Evolutionary conservation across 1,140 invertebrate species (phyloP).

Genomic region (Drosophila willistoni): DNA sequence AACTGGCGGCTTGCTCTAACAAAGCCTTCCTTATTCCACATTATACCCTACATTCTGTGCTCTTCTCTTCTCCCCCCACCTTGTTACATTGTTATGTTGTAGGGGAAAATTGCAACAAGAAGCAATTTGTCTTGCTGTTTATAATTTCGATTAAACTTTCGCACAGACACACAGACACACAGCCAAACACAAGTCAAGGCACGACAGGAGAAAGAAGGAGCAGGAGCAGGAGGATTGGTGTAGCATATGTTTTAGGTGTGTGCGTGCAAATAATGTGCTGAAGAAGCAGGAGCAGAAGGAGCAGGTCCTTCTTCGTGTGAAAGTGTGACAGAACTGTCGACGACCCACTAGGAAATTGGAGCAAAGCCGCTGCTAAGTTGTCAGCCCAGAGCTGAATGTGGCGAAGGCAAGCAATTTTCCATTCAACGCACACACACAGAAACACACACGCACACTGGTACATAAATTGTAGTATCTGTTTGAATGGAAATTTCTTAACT

Average conservation of each 20-base stretch:
- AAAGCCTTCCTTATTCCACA: conserved; percentile 6
- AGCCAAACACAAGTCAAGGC: conserved; percentile 27
- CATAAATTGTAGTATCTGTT: conserved; percentile 54
- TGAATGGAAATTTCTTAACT: conserved; percentile 61
- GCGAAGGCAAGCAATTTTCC: conserved; percentile 45
- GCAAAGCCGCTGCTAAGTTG: conserved; percentile 77
- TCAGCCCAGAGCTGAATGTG: conserved; percentile 45
- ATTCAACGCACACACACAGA: conserved; percentile 2
- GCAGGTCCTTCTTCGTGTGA: conserved; percentile 41
- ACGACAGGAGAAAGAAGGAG: not conserved
- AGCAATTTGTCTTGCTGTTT: conserved; percentile 80
- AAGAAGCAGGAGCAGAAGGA: conserved; percentile 3
- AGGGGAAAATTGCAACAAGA: conserved; percentile 73
- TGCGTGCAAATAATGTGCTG: conserved; percentile 55
- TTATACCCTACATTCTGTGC: not conserved
- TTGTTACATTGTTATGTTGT: conserved; percentile 19
- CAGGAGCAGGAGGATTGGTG: conserved; percentile 3
- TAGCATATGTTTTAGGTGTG: conserved; percentile 28
- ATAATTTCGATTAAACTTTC: conserved; percentile 82
- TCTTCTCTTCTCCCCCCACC: not conserved
- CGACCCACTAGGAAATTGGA: conserved; percentile 78
- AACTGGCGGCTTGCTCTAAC: conserved; percentile 25
- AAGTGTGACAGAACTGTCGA: conserved; percentile 73
- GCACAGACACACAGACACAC: conserved; percentile 53
- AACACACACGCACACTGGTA: conserved; percentile 11